Evolutionary conservation across 1,140 invertebrate genomes (phyloP).

Genomic region (Tetraneura akinire): DNA sequence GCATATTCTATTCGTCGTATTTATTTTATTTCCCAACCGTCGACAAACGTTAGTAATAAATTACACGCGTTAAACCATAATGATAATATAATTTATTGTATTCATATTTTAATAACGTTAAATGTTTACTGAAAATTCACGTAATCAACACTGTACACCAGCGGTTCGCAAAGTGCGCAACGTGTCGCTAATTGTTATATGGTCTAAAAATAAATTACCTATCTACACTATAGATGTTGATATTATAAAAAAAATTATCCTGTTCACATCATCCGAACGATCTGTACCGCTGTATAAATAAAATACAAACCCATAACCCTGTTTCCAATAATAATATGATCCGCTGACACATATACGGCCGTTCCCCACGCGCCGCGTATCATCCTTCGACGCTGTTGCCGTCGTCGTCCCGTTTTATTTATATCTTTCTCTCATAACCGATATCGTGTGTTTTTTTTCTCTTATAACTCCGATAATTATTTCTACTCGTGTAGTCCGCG

Average conservation of each 20-base stretch:
- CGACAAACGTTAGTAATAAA: no score
- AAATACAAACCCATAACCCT: conserved; percentile 32
- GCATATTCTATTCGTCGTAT: not conserved
- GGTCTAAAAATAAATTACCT: no score
- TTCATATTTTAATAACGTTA: no score
- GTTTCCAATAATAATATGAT: conserved; percentile 33
- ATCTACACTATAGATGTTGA: no score
- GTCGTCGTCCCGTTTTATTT: conserved; percentile 36
- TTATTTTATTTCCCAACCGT: not conserved
- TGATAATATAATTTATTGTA: no score
- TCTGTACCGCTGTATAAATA: not conserved
- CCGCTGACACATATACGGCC: conserved; percentile 49
- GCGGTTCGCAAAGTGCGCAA: no score
- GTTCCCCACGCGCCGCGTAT: conserved; percentile 12
- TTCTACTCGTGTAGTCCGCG: not conserved
- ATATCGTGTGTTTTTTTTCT: conserved; percentile 4
- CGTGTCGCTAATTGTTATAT: no score
- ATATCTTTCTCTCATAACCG: conserved; percentile 46
- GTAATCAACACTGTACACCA: not conserved
- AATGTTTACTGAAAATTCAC: not conserved
- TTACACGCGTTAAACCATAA: not conserved
- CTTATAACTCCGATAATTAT: conserved; percentile 5
- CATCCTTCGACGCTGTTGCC: not conserved
- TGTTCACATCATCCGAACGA: conserved; percentile 11
- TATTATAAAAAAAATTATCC: not conserved